These are phyloP conservation scores for Anthoscopus minutus DNA, from an alignment of 2,113 vertebrate species.

Conservation along the genomic window DNA sequence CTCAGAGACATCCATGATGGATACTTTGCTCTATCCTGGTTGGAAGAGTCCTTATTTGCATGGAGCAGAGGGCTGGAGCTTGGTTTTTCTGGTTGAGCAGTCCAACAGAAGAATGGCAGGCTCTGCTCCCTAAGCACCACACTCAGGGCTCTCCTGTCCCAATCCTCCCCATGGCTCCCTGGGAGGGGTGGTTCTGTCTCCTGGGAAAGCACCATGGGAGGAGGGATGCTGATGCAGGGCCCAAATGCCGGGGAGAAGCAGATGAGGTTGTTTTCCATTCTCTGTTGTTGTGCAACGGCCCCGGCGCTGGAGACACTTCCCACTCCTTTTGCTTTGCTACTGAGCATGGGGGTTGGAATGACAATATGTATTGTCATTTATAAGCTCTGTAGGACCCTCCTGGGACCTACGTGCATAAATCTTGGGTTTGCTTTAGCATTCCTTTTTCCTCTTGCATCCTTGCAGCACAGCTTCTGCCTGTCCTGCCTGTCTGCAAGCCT, in stretches of 20 bases:
- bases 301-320: not conserved
- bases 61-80: not conserved
- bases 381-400: not conserved
- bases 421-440: not conserved
- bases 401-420: slow-evolving; percentile 21
- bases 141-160: not conserved
- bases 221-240: not conserved
- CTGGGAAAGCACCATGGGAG: not conserved
- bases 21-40: not conserved
- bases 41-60: not conserved
- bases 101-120: not conserved
- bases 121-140: not conserved
- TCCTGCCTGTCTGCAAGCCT: not conserved
- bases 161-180: not conserved
- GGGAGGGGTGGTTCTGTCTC: not conserved
- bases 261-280: slow-evolving; percentile 34
- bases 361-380: slow-evolving; percentile 46
- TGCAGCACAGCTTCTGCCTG: not conserved
- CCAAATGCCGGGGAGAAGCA: not conserved
- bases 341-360: not conserved
- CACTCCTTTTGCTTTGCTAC: slow-evolving; percentile 44
- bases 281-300: slow-evolving; percentile 20
- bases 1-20: not conserved
- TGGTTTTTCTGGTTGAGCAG: not conserved
- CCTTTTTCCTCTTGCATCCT: not conserved